These are phyloP conservation scores for Ianthella basta DNA, from an alignment of 37 sponge, comb jelly and placozoan genomes.

Conservation along the genomic window DNA sequence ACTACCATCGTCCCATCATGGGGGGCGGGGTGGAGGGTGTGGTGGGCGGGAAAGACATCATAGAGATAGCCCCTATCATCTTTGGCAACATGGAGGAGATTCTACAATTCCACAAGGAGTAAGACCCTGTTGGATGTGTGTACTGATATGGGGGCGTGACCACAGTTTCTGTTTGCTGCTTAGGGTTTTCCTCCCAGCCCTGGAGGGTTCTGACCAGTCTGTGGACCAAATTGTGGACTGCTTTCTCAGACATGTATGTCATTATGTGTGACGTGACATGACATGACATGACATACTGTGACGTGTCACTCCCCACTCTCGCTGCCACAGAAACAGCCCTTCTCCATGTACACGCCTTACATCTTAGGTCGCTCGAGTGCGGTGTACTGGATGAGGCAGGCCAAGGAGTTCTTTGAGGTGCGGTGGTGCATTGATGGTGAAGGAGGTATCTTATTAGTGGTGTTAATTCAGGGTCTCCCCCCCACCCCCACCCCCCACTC, in stretches of 20 bases:
- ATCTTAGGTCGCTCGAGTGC: constrained; percentile 5
- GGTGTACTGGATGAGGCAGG: background rate
- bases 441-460: too few relatives aligned
- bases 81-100: constrained; percentile 24
- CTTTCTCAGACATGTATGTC: background rate
- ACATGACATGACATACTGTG: too few relatives aligned
- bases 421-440: background rate
- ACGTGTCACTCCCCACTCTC: too few relatives aligned
- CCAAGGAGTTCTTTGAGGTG: constrained; percentile 22
- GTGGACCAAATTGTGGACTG: constrained; percentile 29
- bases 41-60: constrained; percentile 1
- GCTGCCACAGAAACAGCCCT: background rate
- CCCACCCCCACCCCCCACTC: too few relatives aligned
- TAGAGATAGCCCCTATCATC: background rate
- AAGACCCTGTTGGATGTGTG: background rate
- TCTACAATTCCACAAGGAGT: constrained; percentile 11
- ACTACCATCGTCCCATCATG: background rate
- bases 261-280: too few relatives aligned
- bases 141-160: background rate
- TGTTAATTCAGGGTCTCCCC: too few relatives aligned
- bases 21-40: background rate
- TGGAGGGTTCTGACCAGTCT: background rate
- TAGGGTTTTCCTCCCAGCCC: constrained; percentile 32
- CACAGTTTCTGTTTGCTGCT: background rate
- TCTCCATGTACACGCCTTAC: background rate